phyloP scores from a whole-genome alignment of 2,113 vertebrate genomes.

The Petroica traversi region DNA sequence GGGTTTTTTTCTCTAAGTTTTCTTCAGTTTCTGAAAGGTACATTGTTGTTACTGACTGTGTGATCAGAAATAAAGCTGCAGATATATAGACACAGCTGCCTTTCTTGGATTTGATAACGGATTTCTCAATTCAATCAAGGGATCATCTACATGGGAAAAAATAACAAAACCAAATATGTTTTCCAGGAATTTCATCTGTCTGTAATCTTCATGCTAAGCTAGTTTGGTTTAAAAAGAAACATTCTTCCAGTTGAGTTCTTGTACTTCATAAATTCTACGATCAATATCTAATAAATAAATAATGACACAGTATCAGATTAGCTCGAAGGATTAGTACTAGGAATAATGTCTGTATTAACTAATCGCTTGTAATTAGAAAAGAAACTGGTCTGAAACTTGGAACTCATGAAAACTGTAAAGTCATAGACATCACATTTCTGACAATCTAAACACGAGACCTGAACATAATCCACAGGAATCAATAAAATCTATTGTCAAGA shows the following conservation, averaged over 20 bases:
- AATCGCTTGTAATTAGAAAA: not conserved
- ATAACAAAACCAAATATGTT: not conserved
- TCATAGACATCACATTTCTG: not conserved
- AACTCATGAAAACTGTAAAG: not conserved
- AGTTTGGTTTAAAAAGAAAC: not conserved
- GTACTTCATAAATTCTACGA: not conserved
- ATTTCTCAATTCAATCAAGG: not conserved
- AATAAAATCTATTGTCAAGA: not conserved
- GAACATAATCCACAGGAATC: not conserved
- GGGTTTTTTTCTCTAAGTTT: accelerated
- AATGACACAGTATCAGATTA: not conserved
- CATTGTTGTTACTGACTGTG: not conserved
- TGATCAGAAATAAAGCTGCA: not conserved
- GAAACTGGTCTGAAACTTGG: not conserved
- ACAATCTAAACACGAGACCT: not conserved
- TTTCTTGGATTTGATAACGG: not conserved
- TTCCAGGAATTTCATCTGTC: not conserved
- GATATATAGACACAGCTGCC: not conserved
- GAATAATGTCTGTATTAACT: not conserved
- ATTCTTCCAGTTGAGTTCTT: not conserved
- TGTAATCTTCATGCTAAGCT: not conserved
- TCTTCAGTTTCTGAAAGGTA: not conserved
- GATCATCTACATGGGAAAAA: not conserved
- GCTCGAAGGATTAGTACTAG: not conserved
- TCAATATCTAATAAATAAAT: not conserved